phyloP scores from a whole-genome alignment of 2,888 invertebrate genomes.

The Perizoma affinitatum region DNA sequence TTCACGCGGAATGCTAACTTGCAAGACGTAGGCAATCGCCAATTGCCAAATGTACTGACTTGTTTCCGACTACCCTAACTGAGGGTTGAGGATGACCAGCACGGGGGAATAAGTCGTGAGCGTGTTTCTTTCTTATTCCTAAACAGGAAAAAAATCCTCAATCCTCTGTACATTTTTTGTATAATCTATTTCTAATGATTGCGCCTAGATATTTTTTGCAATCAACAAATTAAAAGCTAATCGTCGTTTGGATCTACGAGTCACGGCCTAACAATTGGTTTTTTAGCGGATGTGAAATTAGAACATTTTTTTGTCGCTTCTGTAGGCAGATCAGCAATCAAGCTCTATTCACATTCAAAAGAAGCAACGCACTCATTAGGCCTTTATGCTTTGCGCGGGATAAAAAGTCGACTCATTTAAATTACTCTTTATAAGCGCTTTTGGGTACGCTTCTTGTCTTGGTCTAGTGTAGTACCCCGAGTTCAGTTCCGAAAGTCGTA shows the following conservation, averaged over 20 bases:
- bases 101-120: no score
- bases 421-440: neutral
- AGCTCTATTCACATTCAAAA: slow-evolving; percentile 11
- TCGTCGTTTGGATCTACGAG: slow-evolving; percentile 7
- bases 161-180: no score
- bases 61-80: no score
- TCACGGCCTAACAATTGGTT: slow-evolving; percentile 14
- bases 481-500: no score
- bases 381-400: slow-evolving; percentile 3
- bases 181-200: no score
- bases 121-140: no score
- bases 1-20: no score
- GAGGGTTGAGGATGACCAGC: no score
- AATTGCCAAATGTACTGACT: no score
- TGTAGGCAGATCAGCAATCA: slow-evolving; percentile 20
- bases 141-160: no score
- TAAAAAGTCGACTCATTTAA: slow-evolving; percentile 2
- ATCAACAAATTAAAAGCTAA: slow-evolving; percentile 15
- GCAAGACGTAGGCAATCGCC: no score
- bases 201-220: neutral
- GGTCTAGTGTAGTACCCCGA: no score
- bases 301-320: slow-evolving; percentile 20
- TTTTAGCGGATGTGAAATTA: slow-evolving; percentile 17
- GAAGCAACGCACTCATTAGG: slow-evolving; percentile 13
- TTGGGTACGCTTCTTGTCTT: neutral